Evolutionary conservation across 53 echinoderm and acorn worm genomes (phyloP).

Genomic region (Actinopyga echinites): DNA sequence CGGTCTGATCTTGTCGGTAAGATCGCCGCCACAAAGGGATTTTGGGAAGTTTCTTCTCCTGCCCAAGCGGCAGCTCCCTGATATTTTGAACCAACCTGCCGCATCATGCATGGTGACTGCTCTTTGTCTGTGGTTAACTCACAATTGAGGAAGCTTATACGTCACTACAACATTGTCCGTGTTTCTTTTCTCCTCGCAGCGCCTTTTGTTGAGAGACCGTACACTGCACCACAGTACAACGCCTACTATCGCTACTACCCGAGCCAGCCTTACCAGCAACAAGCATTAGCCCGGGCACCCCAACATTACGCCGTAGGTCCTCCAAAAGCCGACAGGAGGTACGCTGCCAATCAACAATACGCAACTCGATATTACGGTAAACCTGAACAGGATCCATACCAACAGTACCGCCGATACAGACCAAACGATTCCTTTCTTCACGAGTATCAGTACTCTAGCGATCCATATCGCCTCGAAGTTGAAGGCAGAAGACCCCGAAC

Average conservation of each 20-base stretch:
- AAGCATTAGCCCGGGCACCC: neutral
- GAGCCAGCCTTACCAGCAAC: neutral
- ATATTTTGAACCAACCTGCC: no score
- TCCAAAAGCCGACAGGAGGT: neutral
- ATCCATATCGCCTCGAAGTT: neutral
- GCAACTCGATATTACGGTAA: conserved; percentile 16
- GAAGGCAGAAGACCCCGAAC: neutral
- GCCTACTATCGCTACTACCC: conserved; percentile 36
- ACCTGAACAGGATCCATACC: neutral
- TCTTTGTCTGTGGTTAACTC: no score
- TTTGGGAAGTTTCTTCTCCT: no score
- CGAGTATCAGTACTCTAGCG: conserved; percentile 11
- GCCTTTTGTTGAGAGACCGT: conserved; percentile 28
- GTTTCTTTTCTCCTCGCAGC: neutral
- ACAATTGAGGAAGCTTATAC: no score
- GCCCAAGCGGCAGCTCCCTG: no score
- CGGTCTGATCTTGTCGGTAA: no score
- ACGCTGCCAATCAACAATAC: neutral
- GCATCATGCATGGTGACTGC: no score
- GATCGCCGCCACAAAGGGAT: no score
- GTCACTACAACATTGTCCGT: no score
- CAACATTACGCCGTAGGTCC: neutral
- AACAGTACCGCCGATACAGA: neutral
- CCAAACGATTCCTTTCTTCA: conserved; percentile 30
- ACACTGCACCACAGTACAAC: conserved; percentile 30